Evolutionary conservation across 2,113 vertebrate species (phyloP).

Genomic region (Callorhinus ursinus): DNA sequence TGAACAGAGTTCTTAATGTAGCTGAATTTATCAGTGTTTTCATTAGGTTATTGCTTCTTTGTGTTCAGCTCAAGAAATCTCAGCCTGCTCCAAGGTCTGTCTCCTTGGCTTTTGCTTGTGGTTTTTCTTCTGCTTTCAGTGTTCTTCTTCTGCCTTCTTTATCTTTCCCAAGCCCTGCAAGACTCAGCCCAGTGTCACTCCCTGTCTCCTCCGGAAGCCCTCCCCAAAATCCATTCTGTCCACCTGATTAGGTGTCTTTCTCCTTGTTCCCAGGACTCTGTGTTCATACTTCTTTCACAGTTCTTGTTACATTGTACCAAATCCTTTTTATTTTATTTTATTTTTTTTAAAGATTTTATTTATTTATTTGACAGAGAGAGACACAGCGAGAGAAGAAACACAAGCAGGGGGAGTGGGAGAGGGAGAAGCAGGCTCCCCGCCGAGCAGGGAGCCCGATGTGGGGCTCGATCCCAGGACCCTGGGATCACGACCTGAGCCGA

Average conservation of each 20-base stretch:
- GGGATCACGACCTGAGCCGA: too few relatives aligned
- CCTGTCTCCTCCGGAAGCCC: not conserved
- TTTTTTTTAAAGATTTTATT: too few relatives aligned
- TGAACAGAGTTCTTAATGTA: slow-evolving; percentile 31
- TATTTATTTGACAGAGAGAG: too few relatives aligned
- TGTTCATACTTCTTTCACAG: not conserved
- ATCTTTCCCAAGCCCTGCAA: not conserved
- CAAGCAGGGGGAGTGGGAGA: too few relatives aligned
- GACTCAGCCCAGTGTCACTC: not conserved
- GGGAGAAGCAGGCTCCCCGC: too few relatives aligned
- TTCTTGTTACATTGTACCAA: not conserved
- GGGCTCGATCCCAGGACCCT: too few relatives aligned
- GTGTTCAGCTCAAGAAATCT: not conserved
- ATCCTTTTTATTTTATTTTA: not conserved
- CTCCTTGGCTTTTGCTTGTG: slow-evolving; percentile 8
- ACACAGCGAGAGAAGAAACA: too few relatives aligned
- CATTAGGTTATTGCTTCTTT: not conserved
- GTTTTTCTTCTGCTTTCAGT: not conserved
- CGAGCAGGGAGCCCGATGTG: too few relatives aligned
- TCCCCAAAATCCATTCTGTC: not conserved
- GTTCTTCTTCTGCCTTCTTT: not conserved
- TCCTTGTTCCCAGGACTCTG: slow-evolving; percentile 23
- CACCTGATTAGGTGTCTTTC: not conserved
- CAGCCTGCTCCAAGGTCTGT: not conserved
- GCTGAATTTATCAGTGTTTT: slow-evolving; percentile 1